Percentiles rank a stretch among this genome's conserved stretches.
Evolutionary conservation across 2,113 vertebrate genomes (phyloP).

Genomic region (Calidris pygmaea): DNA sequence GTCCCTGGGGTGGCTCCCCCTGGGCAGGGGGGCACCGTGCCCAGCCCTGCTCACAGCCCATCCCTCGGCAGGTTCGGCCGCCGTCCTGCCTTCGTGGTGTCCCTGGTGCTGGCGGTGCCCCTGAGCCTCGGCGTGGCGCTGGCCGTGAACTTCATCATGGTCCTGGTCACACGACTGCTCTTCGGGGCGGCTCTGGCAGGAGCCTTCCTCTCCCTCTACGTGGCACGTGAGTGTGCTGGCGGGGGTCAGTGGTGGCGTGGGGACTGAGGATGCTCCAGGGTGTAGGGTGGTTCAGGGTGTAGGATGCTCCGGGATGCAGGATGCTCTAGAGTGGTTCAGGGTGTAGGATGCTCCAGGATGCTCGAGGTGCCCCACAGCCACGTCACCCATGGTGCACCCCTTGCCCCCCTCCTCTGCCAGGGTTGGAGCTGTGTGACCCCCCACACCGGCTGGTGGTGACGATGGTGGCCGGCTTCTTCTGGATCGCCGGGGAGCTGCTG

Average conservation of each 20-base stretch:
- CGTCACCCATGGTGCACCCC: background rate
- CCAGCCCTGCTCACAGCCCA: background rate
- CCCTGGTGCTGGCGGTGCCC: slow-evolving; percentile 76
- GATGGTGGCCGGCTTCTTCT: slow-evolving; percentile 82
- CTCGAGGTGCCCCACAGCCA: fast-evolving
- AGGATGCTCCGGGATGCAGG: background rate
- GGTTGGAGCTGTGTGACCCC: slow-evolving; percentile 87
- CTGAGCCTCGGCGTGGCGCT: slow-evolving; percentile 75
- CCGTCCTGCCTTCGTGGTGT: slow-evolving; percentile 73
- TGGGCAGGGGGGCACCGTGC: fast-evolving
- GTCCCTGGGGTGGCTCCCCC: fast-evolving
- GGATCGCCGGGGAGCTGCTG: slow-evolving; percentile 81
- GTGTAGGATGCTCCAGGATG: background rate
- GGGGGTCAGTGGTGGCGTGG: fast-evolving
- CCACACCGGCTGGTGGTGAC: slow-evolving; percentile 80
- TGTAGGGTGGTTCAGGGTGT: fast-evolving
- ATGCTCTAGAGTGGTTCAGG: background rate
- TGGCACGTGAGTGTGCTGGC: slow-evolving; percentile 66
- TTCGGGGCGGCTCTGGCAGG: slow-evolving; percentile 80
- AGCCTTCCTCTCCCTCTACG: slow-evolving; percentile 81
- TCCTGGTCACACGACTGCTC: slow-evolving; percentile 77
- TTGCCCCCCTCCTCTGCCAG: slow-evolving; percentile 36
- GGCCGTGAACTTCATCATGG: slow-evolving; percentile 66
- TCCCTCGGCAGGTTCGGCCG: slow-evolving; percentile 79
- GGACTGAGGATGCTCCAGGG: background rate